Percentiles rank a stretch among this genome's conserved stretches.
Evolutionary conservation across 2,797 vertebrate species (phyloP).

Genomic region (Cirrhinus mrigala): DNA sequence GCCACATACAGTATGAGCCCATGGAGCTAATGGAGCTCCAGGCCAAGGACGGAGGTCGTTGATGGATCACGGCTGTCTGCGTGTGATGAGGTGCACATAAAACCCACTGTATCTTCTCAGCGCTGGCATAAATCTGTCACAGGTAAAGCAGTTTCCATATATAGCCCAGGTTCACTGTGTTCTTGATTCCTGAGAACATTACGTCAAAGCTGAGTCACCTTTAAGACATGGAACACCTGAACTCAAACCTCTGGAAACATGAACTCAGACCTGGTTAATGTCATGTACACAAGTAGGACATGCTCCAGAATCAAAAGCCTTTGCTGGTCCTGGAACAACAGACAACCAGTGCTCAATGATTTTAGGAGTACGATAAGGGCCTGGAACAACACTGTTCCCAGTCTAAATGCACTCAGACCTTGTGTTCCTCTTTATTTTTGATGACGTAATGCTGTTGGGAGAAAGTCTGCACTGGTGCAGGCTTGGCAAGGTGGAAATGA

Average conservation of each 20-base stretch:
- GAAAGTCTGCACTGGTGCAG: neutral
- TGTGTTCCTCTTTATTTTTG: neutral
- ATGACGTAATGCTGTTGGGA: neutral
- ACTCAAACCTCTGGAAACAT: neutral
- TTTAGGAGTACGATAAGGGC: neutral
- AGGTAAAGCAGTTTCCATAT: slow-evolving; percentile 35
- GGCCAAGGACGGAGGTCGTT: slow-evolving; percentile 10
- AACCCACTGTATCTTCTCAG: slow-evolving; percentile 14
- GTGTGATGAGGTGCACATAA: slow-evolving; percentile 19
- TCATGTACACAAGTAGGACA: neutral
- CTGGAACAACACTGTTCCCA: neutral
- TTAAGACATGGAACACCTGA: slow-evolving; percentile 10
- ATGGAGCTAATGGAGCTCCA: slow-evolving; percentile 31
- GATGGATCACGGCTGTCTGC: slow-evolving; percentile 37
- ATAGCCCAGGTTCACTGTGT: neutral
- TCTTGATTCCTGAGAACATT: slow-evolving; percentile 6
- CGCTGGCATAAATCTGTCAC: slow-evolving; percentile 28
- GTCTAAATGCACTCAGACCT: neutral
- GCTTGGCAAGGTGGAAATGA: neutral
- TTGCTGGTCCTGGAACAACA: neutral
- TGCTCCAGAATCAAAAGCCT: neutral
- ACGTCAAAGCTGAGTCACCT: slow-evolving; percentile 32
- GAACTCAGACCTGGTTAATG: neutral
- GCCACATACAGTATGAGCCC: slow-evolving; percentile 5
- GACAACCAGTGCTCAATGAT: neutral